phyloP scores from a whole-genome alignment of 2,888 invertebrate species.

The Brassicogethes aeneus region DNA sequence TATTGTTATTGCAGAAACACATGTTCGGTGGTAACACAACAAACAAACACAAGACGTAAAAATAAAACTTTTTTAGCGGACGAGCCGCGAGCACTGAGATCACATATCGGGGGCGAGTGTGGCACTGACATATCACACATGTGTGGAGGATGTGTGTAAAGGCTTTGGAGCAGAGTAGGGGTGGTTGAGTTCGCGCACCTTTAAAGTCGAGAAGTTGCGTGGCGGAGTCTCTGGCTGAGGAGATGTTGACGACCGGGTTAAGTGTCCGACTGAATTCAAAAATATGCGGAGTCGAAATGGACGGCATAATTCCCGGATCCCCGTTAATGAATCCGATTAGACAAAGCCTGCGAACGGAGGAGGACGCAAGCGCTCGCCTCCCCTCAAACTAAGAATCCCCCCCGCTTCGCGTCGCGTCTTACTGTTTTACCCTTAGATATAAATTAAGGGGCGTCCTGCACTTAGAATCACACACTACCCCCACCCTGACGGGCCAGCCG shows the following conservation, averaged over 20 bases:
- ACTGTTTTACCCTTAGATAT: conserved; percentile 44
- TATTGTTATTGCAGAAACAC: no score
- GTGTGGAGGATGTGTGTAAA: no score
- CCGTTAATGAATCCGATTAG: conserved; percentile 53
- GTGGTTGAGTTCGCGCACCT: no score
- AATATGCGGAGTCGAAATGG: conserved; percentile 46
- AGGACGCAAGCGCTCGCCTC: conserved; percentile 40
- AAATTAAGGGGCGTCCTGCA: conserved; percentile 44
- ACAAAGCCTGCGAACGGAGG: conserved; percentile 42
- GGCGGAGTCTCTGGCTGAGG: no score
- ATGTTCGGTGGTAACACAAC: no score
- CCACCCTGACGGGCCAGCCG: conserved; percentile 36
- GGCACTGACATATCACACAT: no score
- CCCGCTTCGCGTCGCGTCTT: conserved; percentile 35
- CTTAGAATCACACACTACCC: conserved; percentile 42
- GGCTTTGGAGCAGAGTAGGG: no score
- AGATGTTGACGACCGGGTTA: conserved; percentile 28
- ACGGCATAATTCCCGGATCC: conserved; percentile 48
- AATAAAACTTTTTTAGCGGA: no score
- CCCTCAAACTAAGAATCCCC: conserved; percentile 19
- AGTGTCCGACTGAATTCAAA: conserved; percentile 43
- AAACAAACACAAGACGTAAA: no score
- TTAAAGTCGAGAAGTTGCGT: no score
- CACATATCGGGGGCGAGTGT: no score
- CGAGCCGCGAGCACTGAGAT: no score